Evolutionary conservation across 2,888 invertebrate genomes (phyloP), one percentile per base, ranked within the genome.

Genomic region (Dynastes grantii): DNA sequence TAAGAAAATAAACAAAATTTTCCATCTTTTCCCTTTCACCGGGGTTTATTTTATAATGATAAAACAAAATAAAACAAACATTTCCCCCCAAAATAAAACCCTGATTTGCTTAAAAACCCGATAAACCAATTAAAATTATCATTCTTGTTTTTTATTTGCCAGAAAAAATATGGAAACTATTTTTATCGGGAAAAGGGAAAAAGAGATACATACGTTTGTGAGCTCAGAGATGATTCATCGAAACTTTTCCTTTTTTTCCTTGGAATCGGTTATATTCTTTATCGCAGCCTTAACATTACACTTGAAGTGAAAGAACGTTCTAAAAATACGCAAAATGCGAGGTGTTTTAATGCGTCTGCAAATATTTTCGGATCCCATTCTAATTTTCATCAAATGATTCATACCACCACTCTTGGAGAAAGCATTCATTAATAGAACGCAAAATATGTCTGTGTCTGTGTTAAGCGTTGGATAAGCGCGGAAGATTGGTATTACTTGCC

Each of bases 311-410:
- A 65, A 9, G 40, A 40, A 37, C 37, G n/a, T 37, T 40, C 37
- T 40, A 65, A 32, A 65, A 65, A 65, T 65, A 40, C 9, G 11
- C 32, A 40, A 2, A 65, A 40, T 37, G 40, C 32, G 5, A 16
- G 13, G 37, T 65, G n/a, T 65, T 40, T 65, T 65, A 65, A 65
- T 37, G 16, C 40, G 16, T 40, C n/a, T 40, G 22, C 65, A 40
- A 65, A 65, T 40, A 65, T 65, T 65, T 40, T 65, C 55, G n/a
- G 40, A 16, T 37, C 16, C 45, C 40, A 65, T 40, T 32, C 8
- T n/a, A 65, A 32, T 65, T 32, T 65, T 65, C 37, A 40, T 4
- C 45, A 1, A 37, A 16, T 65, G 65, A 65, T 13, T 65, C 65
- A 65, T 40, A 16, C 22, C 13, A 55, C 4, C 55, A 16, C 16